Conservation (phyloP, 1,140 invertebrate species). For the Capitella teleta region DNA sequence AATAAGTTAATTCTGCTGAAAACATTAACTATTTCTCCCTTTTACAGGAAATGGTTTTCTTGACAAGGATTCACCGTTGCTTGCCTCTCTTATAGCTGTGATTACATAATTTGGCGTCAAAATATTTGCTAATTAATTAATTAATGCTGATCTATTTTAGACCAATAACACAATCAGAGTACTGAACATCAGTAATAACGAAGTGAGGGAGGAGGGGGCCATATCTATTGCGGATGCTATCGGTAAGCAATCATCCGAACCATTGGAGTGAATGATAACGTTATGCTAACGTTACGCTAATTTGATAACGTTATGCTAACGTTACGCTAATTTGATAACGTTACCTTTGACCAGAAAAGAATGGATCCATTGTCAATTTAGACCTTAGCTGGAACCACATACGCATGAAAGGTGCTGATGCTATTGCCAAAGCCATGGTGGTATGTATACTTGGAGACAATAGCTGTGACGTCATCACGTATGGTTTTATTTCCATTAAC, state of each 20-base stretch:
- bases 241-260: conserved; percentile 3
- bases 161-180: too few species aligned
- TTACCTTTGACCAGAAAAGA: too few species aligned
- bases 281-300: not conserved
- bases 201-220: not conserved
- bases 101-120: too few species aligned
- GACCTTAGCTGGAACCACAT: conserved; percentile 19
- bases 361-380: conserved; percentile 8
- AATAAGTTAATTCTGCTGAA: too few species aligned
- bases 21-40: too few species aligned
- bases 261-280: not conserved
- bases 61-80: too few species aligned
- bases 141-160: too few species aligned
- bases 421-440: conserved; percentile 13
- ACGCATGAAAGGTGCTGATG: conserved; percentile 12
- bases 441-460: conserved; percentile 1
- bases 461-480: not conserved
- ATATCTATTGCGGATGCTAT: conserved; percentile 5
- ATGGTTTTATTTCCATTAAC: not conserved
- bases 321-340: not conserved
- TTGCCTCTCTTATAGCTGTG: too few species aligned
- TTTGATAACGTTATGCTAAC: not conserved
- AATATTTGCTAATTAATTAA: too few species aligned
- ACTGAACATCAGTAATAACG: conserved; percentile 10
- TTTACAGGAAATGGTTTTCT: too few species aligned